phyloP scores from a whole-genome alignment of 2,888 invertebrate species.

The Argyra leucocephala region DNA sequence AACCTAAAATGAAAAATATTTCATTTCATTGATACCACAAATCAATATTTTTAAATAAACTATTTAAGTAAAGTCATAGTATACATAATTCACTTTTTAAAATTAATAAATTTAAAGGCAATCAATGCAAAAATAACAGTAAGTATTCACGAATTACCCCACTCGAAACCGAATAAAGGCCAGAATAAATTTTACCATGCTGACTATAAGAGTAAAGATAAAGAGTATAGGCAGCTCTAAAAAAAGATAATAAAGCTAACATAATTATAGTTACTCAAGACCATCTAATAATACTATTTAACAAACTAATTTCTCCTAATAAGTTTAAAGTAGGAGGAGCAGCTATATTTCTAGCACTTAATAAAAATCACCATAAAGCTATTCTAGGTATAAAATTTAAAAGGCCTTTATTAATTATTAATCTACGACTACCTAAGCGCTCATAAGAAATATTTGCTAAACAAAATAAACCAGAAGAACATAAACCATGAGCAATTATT shows the following conservation, averaged over 20 bases:
- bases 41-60: constrained; percentile 60
- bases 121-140: constrained; percentile 53
- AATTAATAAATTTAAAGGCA: constrained; percentile 55
- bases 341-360: constrained; percentile 54
- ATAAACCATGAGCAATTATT: constrained; percentile 57
- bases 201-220: constrained; percentile 55
- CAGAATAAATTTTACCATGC: constrained; percentile 50
- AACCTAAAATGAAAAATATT: constrained; percentile 45
- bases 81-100: constrained; percentile 47
- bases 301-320: constrained; percentile 55
- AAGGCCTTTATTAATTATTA: constrained; percentile 55
- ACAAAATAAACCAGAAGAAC: constrained; percentile 58
- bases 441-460: constrained; percentile 57
- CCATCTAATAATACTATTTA: constrained; percentile 51
- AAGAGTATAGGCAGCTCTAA: constrained; percentile 56
- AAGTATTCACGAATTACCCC: constrained; percentile 50
- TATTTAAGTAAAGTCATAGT: constrained; percentile 51
- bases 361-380: constrained; percentile 56
- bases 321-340: constrained; percentile 60
- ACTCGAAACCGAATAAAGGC: constrained; percentile 46
- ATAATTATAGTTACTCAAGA: constrained; percentile 46
- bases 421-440: constrained; percentile 50
- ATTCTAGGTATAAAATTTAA: constrained; percentile 51
- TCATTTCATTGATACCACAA: constrained; percentile 56
- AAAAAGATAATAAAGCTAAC: constrained; percentile 53